Percentiles rank a stretch among this genome's conserved stretches.
These are phyloP conservation scores for Paramormyrops hopkinsi DNA, from an alignment of 2,797 vertebrate species.

Conservation along the genomic window DNA sequence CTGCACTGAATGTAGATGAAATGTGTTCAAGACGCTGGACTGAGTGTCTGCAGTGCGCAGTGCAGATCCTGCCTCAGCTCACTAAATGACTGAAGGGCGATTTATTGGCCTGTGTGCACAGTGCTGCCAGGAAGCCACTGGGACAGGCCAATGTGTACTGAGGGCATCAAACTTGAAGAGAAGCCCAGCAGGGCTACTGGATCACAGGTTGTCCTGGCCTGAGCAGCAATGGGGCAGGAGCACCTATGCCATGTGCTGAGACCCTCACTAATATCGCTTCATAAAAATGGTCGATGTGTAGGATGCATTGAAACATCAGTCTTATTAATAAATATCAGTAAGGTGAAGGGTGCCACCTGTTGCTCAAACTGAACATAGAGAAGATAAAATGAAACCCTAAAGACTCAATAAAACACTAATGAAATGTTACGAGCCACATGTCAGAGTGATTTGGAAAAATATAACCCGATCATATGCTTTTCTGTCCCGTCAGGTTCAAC, in stretches of 20 bases:
- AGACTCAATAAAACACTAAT: neutral
- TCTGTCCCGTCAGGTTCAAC: constrained; percentile 73
- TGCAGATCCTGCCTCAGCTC: neutral
- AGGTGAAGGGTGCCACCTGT: neutral
- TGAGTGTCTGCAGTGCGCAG: neutral
- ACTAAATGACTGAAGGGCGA: neutral
- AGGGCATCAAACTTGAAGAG: neutral
- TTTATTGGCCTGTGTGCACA: neutral
- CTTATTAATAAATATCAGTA: neutral
- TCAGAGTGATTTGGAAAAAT: neutral
- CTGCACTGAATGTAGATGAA: neutral
- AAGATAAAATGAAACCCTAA: neutral
- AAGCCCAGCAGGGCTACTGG: neutral
- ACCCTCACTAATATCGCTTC: neutral
- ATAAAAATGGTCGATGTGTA: neutral
- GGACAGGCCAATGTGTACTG: neutral
- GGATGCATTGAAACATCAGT: neutral
- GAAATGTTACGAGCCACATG: neutral
- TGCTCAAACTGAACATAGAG: neutral
- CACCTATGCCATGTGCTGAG: neutral
- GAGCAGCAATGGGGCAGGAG: neutral
- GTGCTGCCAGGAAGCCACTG: neutral
- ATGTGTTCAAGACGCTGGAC: neutral
- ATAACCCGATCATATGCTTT: neutral
- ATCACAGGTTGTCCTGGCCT: neutral